Evolutionary conservation across 2,888 invertebrate species (phyloP), one percentile per base, ranked within the genome.

Genomic region (Conchocele bisecta): DNA sequence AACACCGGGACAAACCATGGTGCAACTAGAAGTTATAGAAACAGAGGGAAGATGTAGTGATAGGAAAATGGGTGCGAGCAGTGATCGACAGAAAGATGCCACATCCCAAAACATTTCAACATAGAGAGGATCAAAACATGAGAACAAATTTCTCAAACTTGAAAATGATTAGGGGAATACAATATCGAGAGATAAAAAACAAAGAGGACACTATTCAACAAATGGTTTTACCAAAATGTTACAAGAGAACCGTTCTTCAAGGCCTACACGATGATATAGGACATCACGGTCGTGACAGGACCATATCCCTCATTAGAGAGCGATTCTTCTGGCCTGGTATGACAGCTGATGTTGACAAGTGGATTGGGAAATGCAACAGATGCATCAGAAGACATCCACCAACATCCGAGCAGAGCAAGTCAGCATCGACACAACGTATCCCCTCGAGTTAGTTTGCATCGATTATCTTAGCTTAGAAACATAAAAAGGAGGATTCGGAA

Each of bases 381-480:
- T 64, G 56, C n/a, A 11, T 20, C 33, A 48, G n/a, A 56, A 54
- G 9, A 9, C 42, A 15, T 2, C 31, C 15, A 64, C 37, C 20
- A 26, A 53, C n/a, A 44, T 1, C 2, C 24, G 37, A 35, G 56
- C 54, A 28, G 15, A 44, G 11, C 29, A 56, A 15, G 28, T 64
- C 1, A 64, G 39, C 17, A 17, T 46, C 7, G n/a, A n/a, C 31
- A 56, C 46, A 29, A 46, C 56, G 1, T 64, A 64, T 28, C 56
- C 64, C 2, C 20, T 64, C 17, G 64, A 64, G 35, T 15, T 60
- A n/a, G 50, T 60, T 6, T 60, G n/a, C 17, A 26, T 48, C 29
- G 67, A 63, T 28, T 73, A 41, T 44, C 33, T 72, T 20, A 61
- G 56, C 4, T 29, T 69, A 17, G 61, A 61, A 50, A 48, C 57